Evolutionary conservation across 2,113 vertebrate species (phyloP), one percentile per base, ranked within the genome.

Genomic region (Notiomystis cincta): DNA sequence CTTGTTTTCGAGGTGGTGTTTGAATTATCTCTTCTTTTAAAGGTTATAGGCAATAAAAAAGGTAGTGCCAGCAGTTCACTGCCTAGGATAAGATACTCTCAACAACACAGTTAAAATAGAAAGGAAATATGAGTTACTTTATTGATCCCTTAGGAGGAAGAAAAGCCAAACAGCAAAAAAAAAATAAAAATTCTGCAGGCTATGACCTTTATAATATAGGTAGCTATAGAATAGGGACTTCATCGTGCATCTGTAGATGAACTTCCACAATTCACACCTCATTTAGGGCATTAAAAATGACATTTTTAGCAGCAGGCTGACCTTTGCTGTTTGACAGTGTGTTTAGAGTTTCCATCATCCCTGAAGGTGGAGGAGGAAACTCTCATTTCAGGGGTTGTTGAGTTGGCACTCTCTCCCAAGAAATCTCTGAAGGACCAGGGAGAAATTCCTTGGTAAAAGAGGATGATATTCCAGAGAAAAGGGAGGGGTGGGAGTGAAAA

Each of bases 61-160:
- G 33, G 11, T 40, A 71, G 69, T 66, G 69, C 54, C 87, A 91
- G 66, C n/a, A 54, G 76, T 64, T 78, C 10, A 24, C 30, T 87
- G 19, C 35, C 42, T 57, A n/a, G 44, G 38, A n/a, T 66, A 77
- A 94, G 93, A 76, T 51, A 37, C 25, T 80, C 62, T 93, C 70
- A 92, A 71, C 67, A 64, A 13, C 35, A 53, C 38, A 64, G 75
- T 76, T 92, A 87, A 40, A 89, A 66, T 3, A 54, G 82, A 69
- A 79, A 89, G 84, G 88, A 92, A 90, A 87, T 82, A 58, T 65
- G 80, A 93, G 75, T 69, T 88, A 65, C 78, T 95, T 91, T 95
- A 94, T 95, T 91, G 89, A 88, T 92, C 91, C 51, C 92, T 86
- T 47, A 56, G 82, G 93, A 91, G 54, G 56, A 71, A 61, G 78